phyloP scores from a whole-genome alignment of 2,888 invertebrate species.

The Dendrolimus pini region DNA sequence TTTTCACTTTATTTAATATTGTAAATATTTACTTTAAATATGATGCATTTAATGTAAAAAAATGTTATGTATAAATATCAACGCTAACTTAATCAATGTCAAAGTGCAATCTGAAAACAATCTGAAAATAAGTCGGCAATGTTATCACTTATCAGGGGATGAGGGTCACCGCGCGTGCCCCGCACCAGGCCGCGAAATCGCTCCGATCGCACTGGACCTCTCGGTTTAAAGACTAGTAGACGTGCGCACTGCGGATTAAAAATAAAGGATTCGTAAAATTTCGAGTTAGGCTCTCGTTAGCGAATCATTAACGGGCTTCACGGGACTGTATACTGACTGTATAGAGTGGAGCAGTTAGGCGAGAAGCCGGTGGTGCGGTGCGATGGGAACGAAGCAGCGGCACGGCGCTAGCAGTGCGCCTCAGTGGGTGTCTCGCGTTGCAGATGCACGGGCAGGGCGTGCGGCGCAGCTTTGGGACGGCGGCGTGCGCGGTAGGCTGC shows the following conservation, averaged over 20 bases:
- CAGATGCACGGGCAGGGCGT: conserved; percentile 64
- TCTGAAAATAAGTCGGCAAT: conserved; percentile 55
- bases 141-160: conserved; percentile 44
- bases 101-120: background rate
- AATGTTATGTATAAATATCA: too few species aligned
- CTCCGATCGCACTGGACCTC: conserved; percentile 74
- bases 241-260: conserved; percentile 39
- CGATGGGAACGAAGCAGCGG: conserved; percentile 58
- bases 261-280: conserved; percentile 25
- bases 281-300: conserved; percentile 35
- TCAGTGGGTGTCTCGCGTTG: conserved; percentile 72
- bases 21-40: too few species aligned
- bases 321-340: conserved; percentile 23
- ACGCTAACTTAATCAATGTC: background rate
- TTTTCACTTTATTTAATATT: too few species aligned
- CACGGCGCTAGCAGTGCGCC: conserved; percentile 55
- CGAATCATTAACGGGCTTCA: conserved; percentile 38
- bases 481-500: conserved; percentile 59
- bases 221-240: conserved; percentile 56
- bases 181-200: conserved; percentile 58
- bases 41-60: too few species aligned
- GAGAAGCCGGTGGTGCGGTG: conserved; percentile 59
- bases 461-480: conserved; percentile 50
- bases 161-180: conserved; percentile 54
- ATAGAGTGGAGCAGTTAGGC: conserved; percentile 30